Conservation (phyloP, 2,113 vertebrate genomes). For the Abramis brama region DNA sequence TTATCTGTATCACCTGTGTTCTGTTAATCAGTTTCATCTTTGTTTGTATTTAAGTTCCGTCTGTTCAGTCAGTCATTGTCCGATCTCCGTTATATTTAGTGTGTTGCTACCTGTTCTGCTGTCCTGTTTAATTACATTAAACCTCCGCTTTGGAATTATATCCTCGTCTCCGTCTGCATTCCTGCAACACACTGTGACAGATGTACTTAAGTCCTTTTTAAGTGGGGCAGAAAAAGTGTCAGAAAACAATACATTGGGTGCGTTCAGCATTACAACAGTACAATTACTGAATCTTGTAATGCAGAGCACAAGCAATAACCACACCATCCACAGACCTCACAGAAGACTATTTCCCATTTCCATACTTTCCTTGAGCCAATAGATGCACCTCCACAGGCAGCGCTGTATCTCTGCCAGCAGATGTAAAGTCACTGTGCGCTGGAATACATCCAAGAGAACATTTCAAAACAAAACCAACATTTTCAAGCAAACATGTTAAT, state of each 20-base stretch:
- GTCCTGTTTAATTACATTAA: too few relatives aligned
- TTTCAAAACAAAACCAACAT: slow-evolving; percentile 68
- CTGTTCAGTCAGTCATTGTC: too few relatives aligned
- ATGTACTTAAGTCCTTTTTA: too few relatives aligned
- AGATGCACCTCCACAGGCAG: slow-evolving; percentile 9
- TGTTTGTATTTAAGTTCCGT: too few relatives aligned
- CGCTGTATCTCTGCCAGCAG: slow-evolving; percentile 61
- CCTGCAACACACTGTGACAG: too few relatives aligned
- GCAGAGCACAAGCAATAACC: slow-evolving; percentile 60
- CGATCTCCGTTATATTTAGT: too few relatives aligned
- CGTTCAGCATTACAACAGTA: neutral
- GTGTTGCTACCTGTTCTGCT: too few relatives aligned
- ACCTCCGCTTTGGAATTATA: too few relatives aligned
- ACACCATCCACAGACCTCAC: slow-evolving; percentile 68
- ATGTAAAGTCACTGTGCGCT: slow-evolving; percentile 68
- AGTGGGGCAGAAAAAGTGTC: neutral
- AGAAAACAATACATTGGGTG: neutral
- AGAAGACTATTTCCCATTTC: slow-evolving; percentile 41
- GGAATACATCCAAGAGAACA: slow-evolving; percentile 69
- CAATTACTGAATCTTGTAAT: neutral
- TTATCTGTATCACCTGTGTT: too few relatives aligned
- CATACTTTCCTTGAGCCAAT: slow-evolving; percentile 1
- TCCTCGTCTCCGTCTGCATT: too few relatives aligned
- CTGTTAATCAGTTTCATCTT: too few relatives aligned
- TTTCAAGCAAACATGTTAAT: slow-evolving; percentile 77